A percentile compares a stretch with the other conserved stretches of the same genome.
Evolutionary conservation across 1,140 invertebrate genomes (phyloP).

Genomic region (Drosophila cardini): DNA sequence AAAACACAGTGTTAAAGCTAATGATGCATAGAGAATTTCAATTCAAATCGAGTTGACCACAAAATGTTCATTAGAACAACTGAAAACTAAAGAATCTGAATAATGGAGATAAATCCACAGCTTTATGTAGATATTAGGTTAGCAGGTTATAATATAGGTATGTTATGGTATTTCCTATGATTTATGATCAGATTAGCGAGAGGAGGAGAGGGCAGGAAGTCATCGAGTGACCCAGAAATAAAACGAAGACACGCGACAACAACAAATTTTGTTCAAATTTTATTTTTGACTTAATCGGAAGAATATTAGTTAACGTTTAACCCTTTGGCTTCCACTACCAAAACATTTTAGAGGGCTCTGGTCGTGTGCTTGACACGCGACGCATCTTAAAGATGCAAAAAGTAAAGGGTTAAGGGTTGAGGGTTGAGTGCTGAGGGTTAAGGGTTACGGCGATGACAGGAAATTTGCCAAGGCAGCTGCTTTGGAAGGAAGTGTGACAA

Average conservation of each 20-base stretch:
- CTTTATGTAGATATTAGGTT: conserved; percentile 2
- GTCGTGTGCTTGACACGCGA: conserved; percentile 51
- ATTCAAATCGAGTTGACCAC: conserved; percentile 30
- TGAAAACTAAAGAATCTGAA: conserved; percentile 15
- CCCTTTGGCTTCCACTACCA: conserved; percentile 12
- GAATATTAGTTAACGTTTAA: conserved; percentile 54
- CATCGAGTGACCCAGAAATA: conserved; percentile 18
- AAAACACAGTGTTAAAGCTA: conserved; percentile 27
- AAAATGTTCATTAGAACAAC: conserved; percentile 52
- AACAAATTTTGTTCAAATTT: conserved; percentile 35
- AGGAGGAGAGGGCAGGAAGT: conserved; percentile 28
- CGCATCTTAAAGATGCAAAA: conserved; percentile 55
- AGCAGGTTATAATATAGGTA: conserved; percentile 18
- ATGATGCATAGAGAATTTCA: conserved; percentile 48
- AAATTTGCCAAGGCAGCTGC: conserved; percentile 29
- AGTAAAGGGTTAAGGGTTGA: conserved; percentile 37
- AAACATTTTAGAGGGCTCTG: neutral
- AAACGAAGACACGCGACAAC: conserved; percentile 40
- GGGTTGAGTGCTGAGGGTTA: conserved; percentile 8
- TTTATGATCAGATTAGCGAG: conserved; percentile 14
- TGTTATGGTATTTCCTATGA: conserved; percentile 31
- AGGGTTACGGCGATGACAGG: too few species aligned
- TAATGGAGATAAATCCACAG: conserved; percentile 24
- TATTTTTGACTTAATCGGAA: conserved; percentile 46
- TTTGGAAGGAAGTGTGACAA: conserved; percentile 20